Evolutionary conservation across 2,797 vertebrate species (phyloP).

Genomic region (Melanotaenia maccullochi): DNA sequence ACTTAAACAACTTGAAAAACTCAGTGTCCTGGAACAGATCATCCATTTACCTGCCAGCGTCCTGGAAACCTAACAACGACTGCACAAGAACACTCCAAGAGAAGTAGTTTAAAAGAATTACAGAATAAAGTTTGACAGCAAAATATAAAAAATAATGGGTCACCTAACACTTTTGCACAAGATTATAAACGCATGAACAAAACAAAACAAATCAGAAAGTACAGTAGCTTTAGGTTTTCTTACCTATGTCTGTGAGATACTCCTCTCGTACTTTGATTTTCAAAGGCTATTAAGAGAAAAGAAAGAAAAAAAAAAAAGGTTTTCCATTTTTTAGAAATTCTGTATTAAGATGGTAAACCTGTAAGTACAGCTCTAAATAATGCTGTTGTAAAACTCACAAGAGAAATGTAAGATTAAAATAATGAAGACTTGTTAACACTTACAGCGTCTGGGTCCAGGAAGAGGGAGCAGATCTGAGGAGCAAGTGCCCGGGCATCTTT

Average conservation of each 20-base stretch:
- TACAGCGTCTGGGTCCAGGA: slow-evolving; percentile 90
- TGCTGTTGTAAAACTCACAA: neutral
- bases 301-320: neutral
- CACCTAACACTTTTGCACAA: neutral
- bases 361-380: neutral
- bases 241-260: slow-evolving; percentile 89
- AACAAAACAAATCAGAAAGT: rapidly evolving
- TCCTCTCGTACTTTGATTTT: slow-evolving; percentile 89
- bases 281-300: slow-evolving; percentile 82
- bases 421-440: slow-evolving; percentile 36
- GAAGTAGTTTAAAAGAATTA: neutral
- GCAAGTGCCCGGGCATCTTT: slow-evolving; percentile 90
- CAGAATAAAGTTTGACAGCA: neutral
- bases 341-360: no score
- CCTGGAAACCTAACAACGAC: neutral
- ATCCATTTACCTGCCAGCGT: neutral
- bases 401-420: neutral
- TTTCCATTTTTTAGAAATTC: neutral
- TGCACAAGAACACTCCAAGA: neutral
- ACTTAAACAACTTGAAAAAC: no score
- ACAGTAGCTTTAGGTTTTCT: slow-evolving; percentile 41
- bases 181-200: neutral
- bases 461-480: slow-evolving; percentile 91
- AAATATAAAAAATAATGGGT: no score
- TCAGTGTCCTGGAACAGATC: no score